Percentiles rank a stretch among this genome's conserved stretches.
These are phyloP conservation scores for Polylopha cassiicola DNA, from an alignment of 2,888 invertebrate genomes.

Conservation along the genomic window DNA sequence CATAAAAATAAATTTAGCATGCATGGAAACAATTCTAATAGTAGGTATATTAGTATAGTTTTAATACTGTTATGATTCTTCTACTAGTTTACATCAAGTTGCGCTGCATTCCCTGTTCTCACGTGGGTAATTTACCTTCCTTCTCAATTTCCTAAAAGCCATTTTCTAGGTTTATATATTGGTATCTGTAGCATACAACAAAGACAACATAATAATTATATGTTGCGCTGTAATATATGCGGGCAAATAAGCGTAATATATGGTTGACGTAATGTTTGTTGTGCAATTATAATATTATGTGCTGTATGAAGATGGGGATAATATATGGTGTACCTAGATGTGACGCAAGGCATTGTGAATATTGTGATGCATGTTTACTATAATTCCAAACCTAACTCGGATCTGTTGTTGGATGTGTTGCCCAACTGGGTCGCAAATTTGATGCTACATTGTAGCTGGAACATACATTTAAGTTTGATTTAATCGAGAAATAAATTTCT, in stretches of 20 bases:
- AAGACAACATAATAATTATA: conserved; percentile 31
- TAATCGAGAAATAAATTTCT: too few relatives aligned
- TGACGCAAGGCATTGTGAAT: conserved; percentile 19
- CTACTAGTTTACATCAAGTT: too few relatives aligned
- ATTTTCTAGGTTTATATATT: conserved; percentile 6
- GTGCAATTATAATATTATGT: conserved; percentile 28
- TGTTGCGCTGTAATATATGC: conserved; percentile 35
- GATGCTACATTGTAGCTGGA: too few relatives aligned
- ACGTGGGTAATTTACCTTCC: too few relatives aligned
- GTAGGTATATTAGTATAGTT: too few relatives aligned
- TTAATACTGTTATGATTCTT: too few relatives aligned
- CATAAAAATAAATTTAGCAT: too few relatives aligned
- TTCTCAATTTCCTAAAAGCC: neutral
- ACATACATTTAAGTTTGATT: too few relatives aligned
- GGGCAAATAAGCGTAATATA: conserved; percentile 32
- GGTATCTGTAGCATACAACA: conserved; percentile 11
- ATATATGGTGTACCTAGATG: conserved; percentile 19
- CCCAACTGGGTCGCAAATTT: too few relatives aligned
- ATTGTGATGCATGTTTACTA: conserved; percentile 10
- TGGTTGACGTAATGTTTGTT: conserved; percentile 36
- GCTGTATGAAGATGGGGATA: conserved; percentile 27
- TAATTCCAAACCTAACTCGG: conserved; percentile 2
- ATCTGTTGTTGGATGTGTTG: too few relatives aligned
- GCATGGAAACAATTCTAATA: too few relatives aligned
- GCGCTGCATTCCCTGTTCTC: too few relatives aligned